Percentiles rank a stretch among this genome's conserved stretches.
phyloP scores from a whole-genome alignment of 1,140 invertebrate species.

The Laupala kohalensis region DNA sequence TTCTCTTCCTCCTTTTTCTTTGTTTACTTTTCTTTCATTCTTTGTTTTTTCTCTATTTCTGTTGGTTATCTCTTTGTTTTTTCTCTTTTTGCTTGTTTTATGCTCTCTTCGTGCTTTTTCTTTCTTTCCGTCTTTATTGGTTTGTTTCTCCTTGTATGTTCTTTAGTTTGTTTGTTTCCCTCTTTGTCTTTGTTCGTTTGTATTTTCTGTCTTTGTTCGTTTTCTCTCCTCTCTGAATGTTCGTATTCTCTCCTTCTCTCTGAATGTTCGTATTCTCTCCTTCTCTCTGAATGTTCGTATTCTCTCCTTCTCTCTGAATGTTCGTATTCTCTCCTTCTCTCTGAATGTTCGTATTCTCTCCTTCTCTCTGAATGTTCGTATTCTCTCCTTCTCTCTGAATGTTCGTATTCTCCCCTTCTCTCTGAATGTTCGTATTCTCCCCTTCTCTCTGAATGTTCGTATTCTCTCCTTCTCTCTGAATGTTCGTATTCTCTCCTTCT shows the following conservation, averaged over 20 bases:
- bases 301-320: not conserved
- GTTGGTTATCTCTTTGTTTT: not conserved
- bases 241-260: not conserved
- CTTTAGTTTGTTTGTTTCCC: not conserved
- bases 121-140: not conserved
- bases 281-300: not conserved
- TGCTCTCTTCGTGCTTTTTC: not conserved
- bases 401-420: not conserved
- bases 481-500: not conserved
- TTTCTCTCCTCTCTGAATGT: not conserved
- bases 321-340: not conserved
- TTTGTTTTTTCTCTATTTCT: not conserved
- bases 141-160: not conserved
- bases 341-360: not conserved
- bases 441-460: not conserved
- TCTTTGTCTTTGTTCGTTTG: not conserved
- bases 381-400: not conserved
- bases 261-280: not conserved
- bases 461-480: not conserved
- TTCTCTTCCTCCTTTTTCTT: not conserved
- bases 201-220: not conserved
- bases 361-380: not conserved
- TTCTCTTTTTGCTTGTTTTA: not conserved
- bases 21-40: not conserved
- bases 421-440: too few relatives aligned